Evolutionary conservation across 2,797 vertebrate genomes (phyloP), one percentile per base, ranked within the genome.

Genomic region (Microhierax caerulescens): DNA sequence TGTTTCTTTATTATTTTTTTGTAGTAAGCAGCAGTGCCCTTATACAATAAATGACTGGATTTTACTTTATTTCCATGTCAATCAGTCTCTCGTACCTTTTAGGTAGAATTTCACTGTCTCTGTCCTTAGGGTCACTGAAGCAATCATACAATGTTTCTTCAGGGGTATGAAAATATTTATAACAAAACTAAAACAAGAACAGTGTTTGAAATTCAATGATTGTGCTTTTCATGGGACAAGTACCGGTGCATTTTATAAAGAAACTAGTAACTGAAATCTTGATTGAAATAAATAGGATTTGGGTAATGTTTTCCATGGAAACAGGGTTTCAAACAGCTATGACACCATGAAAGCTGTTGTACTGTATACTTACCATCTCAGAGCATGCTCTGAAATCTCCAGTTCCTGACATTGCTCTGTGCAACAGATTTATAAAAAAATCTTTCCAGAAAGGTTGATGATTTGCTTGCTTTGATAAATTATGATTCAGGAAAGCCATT

Each of bases 121-220:
- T 43, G 16, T 94, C 85, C 65, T 78, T 59, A 32, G 48, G 25
- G 82, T 59, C 53, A 45, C 32, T 36, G 48, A 69, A 87, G 57
- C 60, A 74, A 85, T 64, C 76, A 59, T 75, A 41, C 21, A 53
- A 10, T 65, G 7, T 90, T 93, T 91, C 81, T 89, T 92, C 57
- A 82, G 48, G 53, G 76, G 10, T 73, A 36, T 72, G 91, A 59
- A 91, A 96, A 84, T 94, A 90, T 88, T 84, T 73, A 93, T 64
- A 65, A 69, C n/a, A 78, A 79, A 95, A 83, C 57, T 86, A 72
- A 89, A 95, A 41, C 30, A 90, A 83, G 85, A 85, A 85, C 28
- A 72, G n/a, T 80, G 48, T 60, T 93, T 85, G 63, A 95, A 81
- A 94, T 88, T 79, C 72, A 76, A 63, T 87, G 69, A 82, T 72